phyloP scores from a whole-genome alignment of 1,140 invertebrate genomes.

The Monochamus saltuarius region DNA sequence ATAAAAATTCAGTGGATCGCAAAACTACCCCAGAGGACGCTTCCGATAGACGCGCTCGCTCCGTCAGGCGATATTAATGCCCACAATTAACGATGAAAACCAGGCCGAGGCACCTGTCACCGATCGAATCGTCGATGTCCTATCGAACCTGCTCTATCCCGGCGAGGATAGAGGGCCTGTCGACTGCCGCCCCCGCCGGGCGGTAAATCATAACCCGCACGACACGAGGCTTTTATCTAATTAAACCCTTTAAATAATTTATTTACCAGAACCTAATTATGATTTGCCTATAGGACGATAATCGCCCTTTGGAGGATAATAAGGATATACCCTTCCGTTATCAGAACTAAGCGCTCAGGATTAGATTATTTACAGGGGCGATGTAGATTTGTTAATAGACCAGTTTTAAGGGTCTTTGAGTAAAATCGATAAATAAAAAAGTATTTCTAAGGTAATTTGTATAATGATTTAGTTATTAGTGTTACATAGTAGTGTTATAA shows the following conservation, averaged over 20 bases:
- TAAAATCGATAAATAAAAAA: constrained; percentile 11
- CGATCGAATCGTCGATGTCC: constrained; percentile 2
- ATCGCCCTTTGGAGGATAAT: constrained; percentile 21
- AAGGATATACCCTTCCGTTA: constrained; percentile 14
- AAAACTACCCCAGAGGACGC: no score
- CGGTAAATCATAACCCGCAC: neutral
- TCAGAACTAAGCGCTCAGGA: constrained; percentile 12
- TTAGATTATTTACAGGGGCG: constrained; percentile 18
- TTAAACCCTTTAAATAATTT: constrained; percentile 25
- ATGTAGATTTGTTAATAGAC: no score
- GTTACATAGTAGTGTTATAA: no score
- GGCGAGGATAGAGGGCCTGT: neutral
- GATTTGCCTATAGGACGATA: constrained; percentile 20
- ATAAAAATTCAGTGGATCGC: no score
- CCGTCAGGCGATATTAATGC: neutral
- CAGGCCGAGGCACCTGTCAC: constrained; percentile 1
- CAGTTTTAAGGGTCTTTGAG: no score
- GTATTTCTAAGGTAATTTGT: no score
- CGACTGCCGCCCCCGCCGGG: neutral
- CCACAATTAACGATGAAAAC: constrained; percentile 5
- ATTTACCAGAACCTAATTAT: constrained; percentile 11
- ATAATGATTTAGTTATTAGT: no score
- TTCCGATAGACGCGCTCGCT: neutral
- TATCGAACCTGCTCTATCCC: neutral
- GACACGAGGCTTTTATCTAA: constrained; percentile 26